Evolutionary conservation across 1,140 invertebrate genomes (phyloP), one percentile per base, ranked within the genome.

Genomic region (Metaphire vulgaris): DNA sequence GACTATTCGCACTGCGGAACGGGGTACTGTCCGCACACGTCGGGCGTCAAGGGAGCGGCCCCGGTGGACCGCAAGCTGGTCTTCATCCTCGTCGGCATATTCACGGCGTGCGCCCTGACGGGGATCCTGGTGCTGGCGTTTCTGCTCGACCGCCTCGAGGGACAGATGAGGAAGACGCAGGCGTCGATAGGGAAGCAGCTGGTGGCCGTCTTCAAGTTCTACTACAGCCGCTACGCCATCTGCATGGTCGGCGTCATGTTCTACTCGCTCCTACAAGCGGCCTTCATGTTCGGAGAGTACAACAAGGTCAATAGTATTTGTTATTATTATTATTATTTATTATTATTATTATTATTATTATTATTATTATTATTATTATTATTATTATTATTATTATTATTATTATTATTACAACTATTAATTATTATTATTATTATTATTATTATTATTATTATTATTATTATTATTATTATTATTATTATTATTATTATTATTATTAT

Each of bases 21-120:
- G 26, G 31, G 14, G 12, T 30, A 29, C 66, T 77, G 56, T 16
- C 15, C 31, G n/a, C 2, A 15, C 72, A 76, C 75, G 72, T 77
- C 33, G 68, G 77, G 78, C 31, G 31, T 73, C n/a, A 73, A 73
- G 34, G 28, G 32, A 16, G 72, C 32, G 33, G 34, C 33, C 29
- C 72, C 74, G 15, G 74, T 74, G 14, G 80, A 80, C 12, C 65
- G 28, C 0, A 74, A 66, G 12, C 79, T 79, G 1, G 76, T 80
- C 33, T 83, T 80, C 74, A 79, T 80, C n/a, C 74, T 84, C 21
- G 74, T 82, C 21, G 81, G 81, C 28, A 78, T 81, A 26, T 84
- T 79, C 76, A 77, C 81, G 30, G 74, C 77, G 0, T 78, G 77
- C 66, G 79, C 80, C 14, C 69, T 81, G 0, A 30, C 80, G 14